phyloP scores from a whole-genome alignment of 2,113 vertebrate genomes.

The Rhombomys opimus region DNA sequence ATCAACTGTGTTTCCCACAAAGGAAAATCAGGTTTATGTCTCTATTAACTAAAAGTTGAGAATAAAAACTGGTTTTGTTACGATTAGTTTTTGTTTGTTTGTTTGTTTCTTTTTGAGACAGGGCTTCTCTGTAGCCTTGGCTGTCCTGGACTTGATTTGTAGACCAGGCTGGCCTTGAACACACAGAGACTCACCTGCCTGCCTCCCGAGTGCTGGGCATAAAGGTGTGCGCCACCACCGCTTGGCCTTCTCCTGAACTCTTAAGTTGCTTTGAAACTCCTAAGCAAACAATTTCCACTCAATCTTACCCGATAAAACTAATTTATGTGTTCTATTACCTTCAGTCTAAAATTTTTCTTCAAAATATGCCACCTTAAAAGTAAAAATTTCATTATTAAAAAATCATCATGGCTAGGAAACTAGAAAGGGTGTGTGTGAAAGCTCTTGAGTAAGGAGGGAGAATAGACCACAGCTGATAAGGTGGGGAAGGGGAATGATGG shows the following conservation, averaged over 20 bases:
- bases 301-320: background rate
- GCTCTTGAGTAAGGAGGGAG: no score
- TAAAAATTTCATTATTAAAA: background rate
- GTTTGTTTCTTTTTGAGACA: no score
- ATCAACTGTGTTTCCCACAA: background rate
- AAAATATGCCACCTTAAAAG: conserved; percentile 33
- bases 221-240: no score
- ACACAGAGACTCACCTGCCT: no score
- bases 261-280: background rate
- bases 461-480: background rate
- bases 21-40: background rate
- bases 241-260: background rate
- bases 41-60: background rate
- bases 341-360: conserved; percentile 44
- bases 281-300: conserved; percentile 1
- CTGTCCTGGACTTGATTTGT: no score
- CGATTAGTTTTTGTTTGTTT: background rate
- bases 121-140: no score
- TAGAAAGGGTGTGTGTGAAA: background rate
- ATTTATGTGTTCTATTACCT: background rate
- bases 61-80: conserved; percentile 31
- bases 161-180: no score
- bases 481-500: background rate
- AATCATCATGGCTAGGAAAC: background rate
- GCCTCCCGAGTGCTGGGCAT: no score